Conservation (phyloP, 2,888 invertebrate genomes). For the Amiota communis region DNA sequence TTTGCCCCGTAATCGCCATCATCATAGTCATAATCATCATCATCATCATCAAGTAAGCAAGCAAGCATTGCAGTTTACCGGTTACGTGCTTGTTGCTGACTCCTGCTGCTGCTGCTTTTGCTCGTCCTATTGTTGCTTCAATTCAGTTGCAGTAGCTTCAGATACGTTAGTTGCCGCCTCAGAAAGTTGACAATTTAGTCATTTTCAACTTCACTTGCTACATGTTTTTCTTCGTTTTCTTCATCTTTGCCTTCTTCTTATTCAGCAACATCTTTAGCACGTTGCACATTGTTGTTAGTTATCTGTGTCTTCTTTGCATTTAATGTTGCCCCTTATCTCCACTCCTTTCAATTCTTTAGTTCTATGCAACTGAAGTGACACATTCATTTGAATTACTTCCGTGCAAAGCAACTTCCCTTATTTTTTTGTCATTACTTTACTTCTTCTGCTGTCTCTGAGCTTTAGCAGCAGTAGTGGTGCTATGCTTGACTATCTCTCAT, state of each 20-base stretch:
- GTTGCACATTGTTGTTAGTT: constrained; percentile 1
- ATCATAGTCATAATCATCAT: not conserved
- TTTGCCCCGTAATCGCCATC: not conserved
- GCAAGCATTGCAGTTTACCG: constrained; percentile 4
- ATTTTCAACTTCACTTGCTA: constrained; percentile 28
- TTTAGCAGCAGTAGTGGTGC: not conserved
- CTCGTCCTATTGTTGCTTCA: not conserved
- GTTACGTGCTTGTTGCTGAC: constrained; percentile 28
- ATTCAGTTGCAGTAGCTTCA: too few relatives aligned
- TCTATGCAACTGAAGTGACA: constrained; percentile 47
- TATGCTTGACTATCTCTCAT: constrained; percentile 51
- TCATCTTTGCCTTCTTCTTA: not conserved
- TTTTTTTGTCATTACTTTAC: constrained; percentile 1
- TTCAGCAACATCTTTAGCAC: not conserved
- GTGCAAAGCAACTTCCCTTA: constrained; percentile 36
- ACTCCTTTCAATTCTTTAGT: not conserved
- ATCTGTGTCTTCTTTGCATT: constrained; percentile 18
- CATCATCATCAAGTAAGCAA: not conserved
- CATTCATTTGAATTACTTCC: constrained; percentile 62
- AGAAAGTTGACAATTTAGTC: constrained; percentile 28
- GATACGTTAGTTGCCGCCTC: too few relatives aligned
- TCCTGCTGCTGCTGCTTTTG: too few relatives aligned
- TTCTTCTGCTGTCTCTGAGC: not conserved
- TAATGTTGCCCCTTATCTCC: not conserved
- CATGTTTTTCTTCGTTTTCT: not conserved